Evolutionary conservation across 2,797 vertebrate species (phyloP).

Genomic region (Premnoplex brunnescens): DNA sequence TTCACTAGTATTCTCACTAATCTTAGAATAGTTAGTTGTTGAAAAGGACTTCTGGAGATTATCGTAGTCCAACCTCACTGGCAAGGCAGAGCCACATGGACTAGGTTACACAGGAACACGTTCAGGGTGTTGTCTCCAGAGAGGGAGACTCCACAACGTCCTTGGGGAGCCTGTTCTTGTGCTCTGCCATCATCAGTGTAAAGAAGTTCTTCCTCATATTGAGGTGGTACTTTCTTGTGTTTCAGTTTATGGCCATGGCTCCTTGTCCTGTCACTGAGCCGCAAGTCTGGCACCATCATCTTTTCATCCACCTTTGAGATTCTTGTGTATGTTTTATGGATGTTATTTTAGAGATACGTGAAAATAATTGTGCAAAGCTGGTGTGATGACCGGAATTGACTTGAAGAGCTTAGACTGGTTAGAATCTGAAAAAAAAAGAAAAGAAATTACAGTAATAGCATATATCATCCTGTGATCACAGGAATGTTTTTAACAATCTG

Average conservation of each 20-base stretch:
- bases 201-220: not conserved
- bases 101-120: not conserved
- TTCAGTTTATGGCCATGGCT: not conserved
- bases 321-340: not conserved
- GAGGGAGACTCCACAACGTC: not conserved
- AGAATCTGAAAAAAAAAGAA: not conserved
- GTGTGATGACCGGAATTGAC: not conserved
- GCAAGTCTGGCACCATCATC: not conserved
- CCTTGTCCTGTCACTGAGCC: not conserved
- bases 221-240: not conserved
- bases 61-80: not conserved
- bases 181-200: not conserved
- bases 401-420: not conserved
- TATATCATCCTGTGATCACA: not conserved
- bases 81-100: not conserved
- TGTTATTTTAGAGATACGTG: not conserved
- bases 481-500: not conserved
- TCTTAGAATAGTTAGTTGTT: not conserved
- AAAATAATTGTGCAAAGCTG: not conserved
- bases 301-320: not conserved
- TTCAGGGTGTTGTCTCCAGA: not conserved
- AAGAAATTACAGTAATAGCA: not conserved
- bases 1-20: too few relatives aligned
- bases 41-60: not conserved
- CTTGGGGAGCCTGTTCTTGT: not conserved